Conservation (phyloP, 2,888 invertebrate genomes). For the Ormyrus labotus region DNA sequence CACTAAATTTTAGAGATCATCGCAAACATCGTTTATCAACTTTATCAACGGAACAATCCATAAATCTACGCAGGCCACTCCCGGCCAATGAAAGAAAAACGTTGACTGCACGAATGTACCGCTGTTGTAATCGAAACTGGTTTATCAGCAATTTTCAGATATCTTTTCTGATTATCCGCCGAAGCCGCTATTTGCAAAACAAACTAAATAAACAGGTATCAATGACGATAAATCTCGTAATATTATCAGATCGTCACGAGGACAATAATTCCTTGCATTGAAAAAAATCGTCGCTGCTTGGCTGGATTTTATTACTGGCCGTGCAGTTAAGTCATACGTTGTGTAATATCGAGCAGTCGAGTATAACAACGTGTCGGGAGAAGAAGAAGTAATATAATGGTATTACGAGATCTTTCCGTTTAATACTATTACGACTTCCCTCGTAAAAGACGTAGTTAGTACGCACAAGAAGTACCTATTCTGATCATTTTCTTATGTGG, state of each 20-base stretch:
- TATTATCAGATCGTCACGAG: conserved; percentile 1
- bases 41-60: conserved; percentile 38
- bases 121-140: not conserved
- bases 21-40: conserved; percentile 25
- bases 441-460: too few relatives aligned
- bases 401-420: too few relatives aligned
- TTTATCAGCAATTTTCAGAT: not conserved
- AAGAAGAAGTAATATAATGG: too few relatives aligned
- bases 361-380: too few relatives aligned
- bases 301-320: too few relatives aligned
- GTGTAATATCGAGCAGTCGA: too few relatives aligned
- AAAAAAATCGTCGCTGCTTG: too few relatives aligned
- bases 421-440: too few relatives aligned
- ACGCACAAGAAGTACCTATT: too few relatives aligned
- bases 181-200: not conserved
- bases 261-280: not conserved
- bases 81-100: conserved; percentile 5
- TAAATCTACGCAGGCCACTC: conserved; percentile 23
- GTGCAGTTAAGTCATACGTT: too few relatives aligned
- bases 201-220: not conserved
- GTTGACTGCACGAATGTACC: not conserved
- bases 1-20: conserved; percentile 21
- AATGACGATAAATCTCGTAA: not conserved
- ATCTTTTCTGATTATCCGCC: conserved; percentile 17
- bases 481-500: too few relatives aligned